Evolutionary conservation across 2,113 vertebrate species (phyloP).

Genomic region (Bos javanicus): DNA sequence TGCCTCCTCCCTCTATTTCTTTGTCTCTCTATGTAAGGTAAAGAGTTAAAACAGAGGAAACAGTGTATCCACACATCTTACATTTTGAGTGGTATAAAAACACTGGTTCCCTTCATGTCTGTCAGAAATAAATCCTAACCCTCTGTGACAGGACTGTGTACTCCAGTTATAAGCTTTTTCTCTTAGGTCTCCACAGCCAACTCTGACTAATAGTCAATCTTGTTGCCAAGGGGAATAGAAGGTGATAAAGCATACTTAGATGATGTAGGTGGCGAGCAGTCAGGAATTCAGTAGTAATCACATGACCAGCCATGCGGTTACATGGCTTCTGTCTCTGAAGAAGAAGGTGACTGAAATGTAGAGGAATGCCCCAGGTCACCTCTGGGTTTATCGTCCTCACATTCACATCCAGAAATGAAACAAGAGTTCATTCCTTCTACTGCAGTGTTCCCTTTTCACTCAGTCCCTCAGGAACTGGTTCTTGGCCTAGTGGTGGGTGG

Average conservation of each 20-base stretch:
- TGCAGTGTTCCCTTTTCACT: slow-evolving; percentile 33
- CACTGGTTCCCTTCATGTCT: not conserved
- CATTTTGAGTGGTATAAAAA: not conserved
- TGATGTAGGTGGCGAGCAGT: slow-evolving; percentile 37
- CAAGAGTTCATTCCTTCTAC: not conserved
- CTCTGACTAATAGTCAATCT: slow-evolving; percentile 45
- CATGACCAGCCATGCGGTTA: not conserved
- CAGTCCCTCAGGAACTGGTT: not conserved
- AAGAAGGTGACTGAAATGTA: slow-evolving; percentile 4
- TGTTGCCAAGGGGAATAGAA: slow-evolving; percentile 53
- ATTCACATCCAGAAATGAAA: slow-evolving; percentile 18
- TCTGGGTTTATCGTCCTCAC: slow-evolving; percentile 35
- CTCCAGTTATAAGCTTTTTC: not conserved
- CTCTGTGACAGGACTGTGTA: not conserved
- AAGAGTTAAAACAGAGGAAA: not conserved
- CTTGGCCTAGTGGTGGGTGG: not conserved
- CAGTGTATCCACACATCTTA: not conserved
- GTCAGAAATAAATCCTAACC: not conserved
- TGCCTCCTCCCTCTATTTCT: not conserved
- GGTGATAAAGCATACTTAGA: slow-evolving; percentile 53
- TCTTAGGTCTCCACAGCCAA: not conserved
- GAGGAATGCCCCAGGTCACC: not conserved
- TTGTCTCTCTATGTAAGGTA: not conserved
- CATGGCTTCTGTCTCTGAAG: slow-evolving; percentile 1
- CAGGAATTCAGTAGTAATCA: slow-evolving; percentile 50